Evolutionary conservation across 2,797 vertebrate species (phyloP).

Genomic region (Graptemys geographica): DNA sequence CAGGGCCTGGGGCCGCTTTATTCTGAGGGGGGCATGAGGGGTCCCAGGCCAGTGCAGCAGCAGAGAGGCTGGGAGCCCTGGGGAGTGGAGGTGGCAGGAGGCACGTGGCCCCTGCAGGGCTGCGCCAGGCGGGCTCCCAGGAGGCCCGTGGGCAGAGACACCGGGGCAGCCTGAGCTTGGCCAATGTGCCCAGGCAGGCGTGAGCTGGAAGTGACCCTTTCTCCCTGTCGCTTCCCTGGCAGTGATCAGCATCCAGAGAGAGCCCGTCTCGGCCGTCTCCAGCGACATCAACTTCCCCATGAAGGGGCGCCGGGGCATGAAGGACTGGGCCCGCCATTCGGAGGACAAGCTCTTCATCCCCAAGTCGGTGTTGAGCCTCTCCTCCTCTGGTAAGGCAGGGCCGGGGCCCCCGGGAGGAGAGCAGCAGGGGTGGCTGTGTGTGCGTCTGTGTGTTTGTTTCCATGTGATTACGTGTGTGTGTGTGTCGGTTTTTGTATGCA

Average conservation of each 20-base stretch:
- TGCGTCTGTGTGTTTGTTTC: no score
- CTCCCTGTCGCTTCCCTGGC: neutral
- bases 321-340: conserved; percentile 96
- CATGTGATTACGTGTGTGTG: fast-evolving
- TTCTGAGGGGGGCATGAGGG: neutral
- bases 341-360: conserved; percentile 98
- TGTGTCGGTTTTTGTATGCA: fast-evolving
- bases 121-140: neutral
- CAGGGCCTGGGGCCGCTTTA: neutral
- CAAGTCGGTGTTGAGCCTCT: conserved; percentile 93
- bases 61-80: neutral
- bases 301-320: conserved; percentile 97
- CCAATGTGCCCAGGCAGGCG: neutral
- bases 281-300: conserved; percentile 99
- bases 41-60: neutral
- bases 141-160: no score
- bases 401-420: fast-evolving
- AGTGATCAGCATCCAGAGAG: conserved; percentile 98
- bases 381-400: conserved; percentile 85
- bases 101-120: neutral
- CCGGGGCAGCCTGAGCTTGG: neutral
- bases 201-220: fast-evolving
- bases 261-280: conserved; percentile 95
- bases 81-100: neutral
- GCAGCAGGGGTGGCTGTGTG: fast-evolving